These are phyloP conservation scores for Cryptus armator DNA, from an alignment of 2,888 invertebrate genomes.

Conservation along the genomic window DNA sequence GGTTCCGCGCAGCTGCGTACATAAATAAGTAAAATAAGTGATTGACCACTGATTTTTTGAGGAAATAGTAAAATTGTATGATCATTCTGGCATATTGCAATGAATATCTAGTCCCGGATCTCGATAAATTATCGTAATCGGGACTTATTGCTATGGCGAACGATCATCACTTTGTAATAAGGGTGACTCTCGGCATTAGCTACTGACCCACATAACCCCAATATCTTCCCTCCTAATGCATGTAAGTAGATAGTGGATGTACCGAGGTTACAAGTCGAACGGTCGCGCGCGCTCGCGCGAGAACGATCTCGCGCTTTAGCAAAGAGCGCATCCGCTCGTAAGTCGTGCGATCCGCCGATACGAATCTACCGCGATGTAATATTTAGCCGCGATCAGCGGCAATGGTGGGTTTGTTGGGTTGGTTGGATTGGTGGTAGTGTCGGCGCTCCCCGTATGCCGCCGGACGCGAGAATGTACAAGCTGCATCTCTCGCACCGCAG, in stretches of 20 bases:
- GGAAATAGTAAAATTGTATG: no score
- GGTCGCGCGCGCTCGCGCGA: constrained; percentile 26
- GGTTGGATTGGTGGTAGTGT: constrained; percentile 34
- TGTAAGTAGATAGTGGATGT: neutral
- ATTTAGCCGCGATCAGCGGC: constrained; percentile 73
- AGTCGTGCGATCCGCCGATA: constrained; percentile 74
- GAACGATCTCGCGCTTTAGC: constrained; percentile 50
- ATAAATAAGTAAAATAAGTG: no score
- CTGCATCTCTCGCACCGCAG: constrained; percentile 38
- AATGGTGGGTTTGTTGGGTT: constrained; percentile 54
- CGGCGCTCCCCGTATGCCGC: constrained; percentile 78
- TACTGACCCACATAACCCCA: constrained; percentile 9
- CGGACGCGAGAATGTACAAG: constrained; percentile 71
- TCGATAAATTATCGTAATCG: neutral
- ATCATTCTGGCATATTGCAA: no score
- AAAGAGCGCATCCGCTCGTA: constrained; percentile 69
- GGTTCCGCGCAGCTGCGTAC: no score
- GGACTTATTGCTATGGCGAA: no score
- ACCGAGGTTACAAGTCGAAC: constrained; percentile 47
- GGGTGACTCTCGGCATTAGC: neutral
- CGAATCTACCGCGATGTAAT: constrained; percentile 78
- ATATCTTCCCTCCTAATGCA: neutral
- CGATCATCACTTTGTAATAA: neutral
- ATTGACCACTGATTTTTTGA: no score
- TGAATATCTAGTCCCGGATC: neutral